Base-by-base conservation (phyloP, 2,888 invertebrate species). In the Tortrix viridana region DNA sequence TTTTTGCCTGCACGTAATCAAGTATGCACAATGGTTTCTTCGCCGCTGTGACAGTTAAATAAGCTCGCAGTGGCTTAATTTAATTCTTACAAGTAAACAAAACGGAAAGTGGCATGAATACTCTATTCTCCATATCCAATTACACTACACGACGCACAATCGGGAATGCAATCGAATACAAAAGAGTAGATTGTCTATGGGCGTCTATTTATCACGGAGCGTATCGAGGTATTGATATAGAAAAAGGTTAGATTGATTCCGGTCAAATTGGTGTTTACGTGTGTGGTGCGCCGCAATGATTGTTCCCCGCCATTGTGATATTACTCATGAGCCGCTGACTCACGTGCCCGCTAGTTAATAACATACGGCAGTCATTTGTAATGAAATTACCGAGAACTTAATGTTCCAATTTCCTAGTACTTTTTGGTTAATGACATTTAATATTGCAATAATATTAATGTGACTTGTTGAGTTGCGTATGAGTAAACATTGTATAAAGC, bases 321-420 rank as follows among this genome's bases (percentile, higher is more conserved):
- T 84, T 82, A 82, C 80, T 84, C 85, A 85, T 72, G 72, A 78
- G 78, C 37, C 57, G 49, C 54, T 89, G 89, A 89, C 73, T 89
- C 89, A 89, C 53, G 12, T 4, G 73, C 76, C 78, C 71, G 43
- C 72, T 71, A 64, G 63, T 53, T 63, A 63, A 63, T 63, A 63
- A 63, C 52, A 72, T 75, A 74, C 78, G 74, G 72, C 77, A 73
- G 69, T 81, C 79, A 83, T 82, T 83, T 80, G 81, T 82, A 82
- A 84, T 84, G 79, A 77, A 79, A 79, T 85, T 89, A 87, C 86
- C 75, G 61, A 74, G 85, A 89, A 88, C 71, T 74, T 63, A 69
- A 70, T 69, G 79, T 77, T 82, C 82, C 77, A 81, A 80, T 76
- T 77, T 71, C 73, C 46, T 50, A 62, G 74, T 71, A 70, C 71